Conservation (phyloP, 2,797 vertebrate species). For the Semaprochilodus insignis region DNA sequence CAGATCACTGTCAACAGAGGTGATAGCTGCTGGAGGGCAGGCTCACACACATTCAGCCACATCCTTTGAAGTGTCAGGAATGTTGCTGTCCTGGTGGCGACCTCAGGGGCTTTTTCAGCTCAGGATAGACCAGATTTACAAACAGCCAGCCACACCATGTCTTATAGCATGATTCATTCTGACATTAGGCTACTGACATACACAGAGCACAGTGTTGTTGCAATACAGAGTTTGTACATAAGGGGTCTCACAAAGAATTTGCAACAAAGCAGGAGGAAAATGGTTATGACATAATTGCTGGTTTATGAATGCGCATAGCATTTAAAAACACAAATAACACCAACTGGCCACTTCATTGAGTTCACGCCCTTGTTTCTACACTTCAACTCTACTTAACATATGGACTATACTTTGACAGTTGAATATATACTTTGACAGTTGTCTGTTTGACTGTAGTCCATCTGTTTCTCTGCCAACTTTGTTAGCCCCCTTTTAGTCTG, state of each 20-base stretch:
- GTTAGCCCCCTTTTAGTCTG: too few species aligned
- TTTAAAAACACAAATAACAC: neutral
- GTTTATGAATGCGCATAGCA: neutral
- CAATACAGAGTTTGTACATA: neutral
- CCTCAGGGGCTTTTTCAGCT: neutral
- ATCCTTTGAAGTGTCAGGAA: conserved; percentile 35
- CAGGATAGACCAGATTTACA: neutral
- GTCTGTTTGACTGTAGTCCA: too few species aligned
- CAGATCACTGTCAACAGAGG: conserved; percentile 44
- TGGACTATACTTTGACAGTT: too few species aligned
- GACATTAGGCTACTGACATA: neutral
- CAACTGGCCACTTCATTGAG: too few species aligned
- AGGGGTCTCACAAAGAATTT: neutral
- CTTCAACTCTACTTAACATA: too few species aligned
- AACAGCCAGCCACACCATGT: neutral
- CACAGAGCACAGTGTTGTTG: neutral
- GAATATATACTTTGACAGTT: too few species aligned
- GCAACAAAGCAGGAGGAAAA: neutral
- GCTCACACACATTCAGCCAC: conserved; percentile 27
- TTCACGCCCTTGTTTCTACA: too few species aligned
- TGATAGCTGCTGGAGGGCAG: conserved; percentile 41
- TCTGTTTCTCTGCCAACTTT: too few species aligned
- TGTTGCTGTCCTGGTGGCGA: neutral
- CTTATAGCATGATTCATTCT: neutral
- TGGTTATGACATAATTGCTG: neutral